A percentile compares a stretch with the other conserved stretches of the same genome.
Evolutionary conservation across 2,113 vertebrate genomes (phyloP).

Genomic region (Emydocephalus ijimae): DNA sequence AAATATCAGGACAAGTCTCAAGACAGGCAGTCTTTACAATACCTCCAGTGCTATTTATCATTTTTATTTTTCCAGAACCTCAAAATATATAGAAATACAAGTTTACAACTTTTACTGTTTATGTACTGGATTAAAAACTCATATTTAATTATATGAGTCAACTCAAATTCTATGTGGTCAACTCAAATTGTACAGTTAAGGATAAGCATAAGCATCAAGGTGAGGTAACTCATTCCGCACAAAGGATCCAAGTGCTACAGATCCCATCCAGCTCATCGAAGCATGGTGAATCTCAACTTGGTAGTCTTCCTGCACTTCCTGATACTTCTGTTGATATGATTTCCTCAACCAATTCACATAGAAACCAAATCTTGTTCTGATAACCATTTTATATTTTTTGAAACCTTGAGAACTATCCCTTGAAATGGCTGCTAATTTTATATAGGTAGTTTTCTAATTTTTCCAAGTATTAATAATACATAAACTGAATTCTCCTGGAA

Average conservation of each 20-base stretch:
- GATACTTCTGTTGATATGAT: not conserved
- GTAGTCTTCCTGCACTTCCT: not conserved
- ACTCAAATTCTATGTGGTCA: not conserved
- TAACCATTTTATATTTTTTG: not conserved
- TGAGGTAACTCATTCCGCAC: not conserved
- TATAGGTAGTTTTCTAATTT: not conserved
- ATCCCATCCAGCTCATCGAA: not conserved
- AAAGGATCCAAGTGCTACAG: not conserved
- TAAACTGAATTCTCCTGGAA: not conserved
- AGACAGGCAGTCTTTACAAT: not conserved
- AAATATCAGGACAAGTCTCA: not conserved
- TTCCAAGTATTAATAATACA: not conserved
- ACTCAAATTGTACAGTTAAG: not conserved
- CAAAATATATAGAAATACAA: not conserved
- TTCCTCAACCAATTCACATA: not conserved
- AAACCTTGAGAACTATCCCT: not conserved
- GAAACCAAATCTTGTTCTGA: not conserved
- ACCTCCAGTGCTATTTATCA: not conserved
- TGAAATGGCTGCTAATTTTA: not conserved
- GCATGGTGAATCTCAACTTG: not conserved
- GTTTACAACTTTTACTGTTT: not conserved
- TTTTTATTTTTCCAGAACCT: not conserved
- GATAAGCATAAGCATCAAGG: not conserved
- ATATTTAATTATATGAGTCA: not conserved
- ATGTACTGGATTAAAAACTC: not conserved